Percentiles rank a stretch among this genome's conserved stretches.
These are phyloP conservation scores for Pantherophis vulpinus DNA, from an alignment of 2,797 vertebrate genomes.

Conservation along the genomic window DNA sequence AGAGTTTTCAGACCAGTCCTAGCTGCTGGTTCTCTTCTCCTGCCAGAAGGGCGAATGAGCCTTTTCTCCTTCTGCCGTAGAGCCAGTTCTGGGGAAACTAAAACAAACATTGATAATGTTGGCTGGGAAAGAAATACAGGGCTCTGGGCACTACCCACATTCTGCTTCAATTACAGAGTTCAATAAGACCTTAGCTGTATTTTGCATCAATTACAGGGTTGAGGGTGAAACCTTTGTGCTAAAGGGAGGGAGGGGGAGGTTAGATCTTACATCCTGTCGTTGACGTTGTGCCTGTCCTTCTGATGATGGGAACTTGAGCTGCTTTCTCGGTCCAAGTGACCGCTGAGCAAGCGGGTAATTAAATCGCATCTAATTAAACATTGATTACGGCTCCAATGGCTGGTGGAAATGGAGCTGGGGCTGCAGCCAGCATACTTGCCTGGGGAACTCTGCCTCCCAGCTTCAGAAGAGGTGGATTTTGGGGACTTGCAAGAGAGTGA, in stretches of 20 bases:
- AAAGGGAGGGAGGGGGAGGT: not conserved
- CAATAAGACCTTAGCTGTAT: slow-evolving; percentile 6
- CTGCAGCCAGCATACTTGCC: not conserved
- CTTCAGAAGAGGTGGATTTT: not conserved
- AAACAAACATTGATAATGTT: not conserved
- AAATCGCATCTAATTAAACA: slow-evolving; percentile 43
- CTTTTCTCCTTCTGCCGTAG: not conserved
- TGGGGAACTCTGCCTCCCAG: not conserved
- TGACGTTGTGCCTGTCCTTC: slow-evolving; percentile 15
- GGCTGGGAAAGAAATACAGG: not conserved
- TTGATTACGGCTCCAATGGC: slow-evolving; percentile 22
- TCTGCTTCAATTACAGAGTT: slow-evolving; percentile 1
- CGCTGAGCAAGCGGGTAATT: slow-evolving; percentile 25
- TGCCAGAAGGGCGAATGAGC: not conserved
- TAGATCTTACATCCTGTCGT: not conserved
- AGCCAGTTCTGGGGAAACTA: not conserved
- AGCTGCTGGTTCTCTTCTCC: not conserved
- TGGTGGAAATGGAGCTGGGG: slow-evolving; percentile 10
- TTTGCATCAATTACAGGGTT: slow-evolving; percentile 8
- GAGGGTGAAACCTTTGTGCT: slow-evolving; percentile 19
- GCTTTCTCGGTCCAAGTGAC: not conserved
- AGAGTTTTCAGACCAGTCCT: not conserved
- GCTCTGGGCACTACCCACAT: not conserved
- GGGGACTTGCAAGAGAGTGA: not conserved
- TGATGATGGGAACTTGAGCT: slow-evolving; percentile 17